A percentile compares a stretch with the other conserved stretches of the same genome.
These are phyloP conservation scores for Drosophila suboccidentalis DNA, from an alignment of 2,888 invertebrate species.

Conservation along the genomic window DNA sequence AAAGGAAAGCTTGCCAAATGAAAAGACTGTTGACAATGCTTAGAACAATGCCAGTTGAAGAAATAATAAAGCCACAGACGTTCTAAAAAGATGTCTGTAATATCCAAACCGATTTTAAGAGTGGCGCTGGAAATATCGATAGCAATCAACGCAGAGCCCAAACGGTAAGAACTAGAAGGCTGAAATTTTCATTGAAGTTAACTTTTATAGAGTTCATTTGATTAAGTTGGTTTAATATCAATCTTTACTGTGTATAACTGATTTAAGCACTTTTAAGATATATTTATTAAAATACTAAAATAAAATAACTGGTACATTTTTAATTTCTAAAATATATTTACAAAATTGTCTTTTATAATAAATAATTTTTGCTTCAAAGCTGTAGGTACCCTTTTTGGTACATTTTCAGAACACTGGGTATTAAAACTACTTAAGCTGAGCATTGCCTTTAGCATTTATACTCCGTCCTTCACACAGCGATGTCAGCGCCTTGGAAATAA, in stretches of 20 bases:
- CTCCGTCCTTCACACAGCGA: slow-evolving; percentile 47
- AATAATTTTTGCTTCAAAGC: too few relatives aligned
- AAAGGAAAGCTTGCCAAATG: slow-evolving; percentile 40
- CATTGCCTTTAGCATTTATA: slow-evolving; percentile 21
- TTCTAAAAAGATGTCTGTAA: neutral
- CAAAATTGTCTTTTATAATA: neutral
- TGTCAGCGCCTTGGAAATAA: slow-evolving; percentile 64
- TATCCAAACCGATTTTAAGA: neutral
- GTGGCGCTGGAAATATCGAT: too few relatives aligned
- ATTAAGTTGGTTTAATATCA: too few relatives aligned
- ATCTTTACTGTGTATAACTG: too few relatives aligned
- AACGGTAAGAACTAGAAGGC: too few relatives aligned
- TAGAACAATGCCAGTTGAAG: neutral
- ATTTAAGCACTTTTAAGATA: too few relatives aligned
- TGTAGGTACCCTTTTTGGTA: neutral
- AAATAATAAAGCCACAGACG: neutral
- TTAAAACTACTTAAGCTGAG: slow-evolving; percentile 34
- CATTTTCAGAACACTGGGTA: neutral
- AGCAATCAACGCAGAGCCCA: too few relatives aligned
- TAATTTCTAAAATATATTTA: neutral
- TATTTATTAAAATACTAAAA: too few relatives aligned
- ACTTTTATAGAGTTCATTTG: too few relatives aligned
- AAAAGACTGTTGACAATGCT: slow-evolving; percentile 26
- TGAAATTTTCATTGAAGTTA: too few relatives aligned
- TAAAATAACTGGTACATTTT: neutral